Evolutionary conservation across 2,797 vertebrate genomes (phyloP).

Genomic region (Myotis myotis): DNA sequence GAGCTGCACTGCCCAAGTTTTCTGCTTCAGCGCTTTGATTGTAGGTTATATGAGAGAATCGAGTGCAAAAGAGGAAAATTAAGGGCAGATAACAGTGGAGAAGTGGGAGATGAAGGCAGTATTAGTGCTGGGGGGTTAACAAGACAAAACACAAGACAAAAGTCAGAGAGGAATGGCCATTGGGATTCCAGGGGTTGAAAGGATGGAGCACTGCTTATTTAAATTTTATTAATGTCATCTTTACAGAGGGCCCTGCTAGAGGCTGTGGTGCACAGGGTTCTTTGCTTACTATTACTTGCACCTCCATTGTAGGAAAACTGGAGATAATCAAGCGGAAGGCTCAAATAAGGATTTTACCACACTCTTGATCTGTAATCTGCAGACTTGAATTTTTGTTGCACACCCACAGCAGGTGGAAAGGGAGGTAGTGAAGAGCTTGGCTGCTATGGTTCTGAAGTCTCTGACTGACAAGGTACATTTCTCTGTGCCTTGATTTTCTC

Average conservation of each 20-base stretch:
- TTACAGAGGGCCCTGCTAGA: neutral
- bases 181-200: neutral
- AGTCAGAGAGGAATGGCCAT: neutral
- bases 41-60: neutral
- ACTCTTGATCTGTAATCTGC: neutral
- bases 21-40: slow-evolving; percentile 25
- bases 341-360: neutral
- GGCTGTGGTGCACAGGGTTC: neutral
- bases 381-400: neutral
- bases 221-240: neutral
- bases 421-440: neutral
- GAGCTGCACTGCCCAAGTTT: slow-evolving; percentile 62
- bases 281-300: neutral
- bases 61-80: neutral
- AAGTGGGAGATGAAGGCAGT: neutral
- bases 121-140: neutral
- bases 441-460: neutral
- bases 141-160: neutral
- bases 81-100: neutral
- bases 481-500: neutral
- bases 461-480: neutral
- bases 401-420: neutral
- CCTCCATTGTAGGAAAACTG: neutral
- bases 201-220: neutral
- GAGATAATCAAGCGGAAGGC: neutral